Percentiles rank a stretch among this genome's conserved stretches.
These are phyloP conservation scores for Mobula birostris DNA, from an alignment of 2,113 vertebrate genomes.

Conservation along the genomic window DNA sequence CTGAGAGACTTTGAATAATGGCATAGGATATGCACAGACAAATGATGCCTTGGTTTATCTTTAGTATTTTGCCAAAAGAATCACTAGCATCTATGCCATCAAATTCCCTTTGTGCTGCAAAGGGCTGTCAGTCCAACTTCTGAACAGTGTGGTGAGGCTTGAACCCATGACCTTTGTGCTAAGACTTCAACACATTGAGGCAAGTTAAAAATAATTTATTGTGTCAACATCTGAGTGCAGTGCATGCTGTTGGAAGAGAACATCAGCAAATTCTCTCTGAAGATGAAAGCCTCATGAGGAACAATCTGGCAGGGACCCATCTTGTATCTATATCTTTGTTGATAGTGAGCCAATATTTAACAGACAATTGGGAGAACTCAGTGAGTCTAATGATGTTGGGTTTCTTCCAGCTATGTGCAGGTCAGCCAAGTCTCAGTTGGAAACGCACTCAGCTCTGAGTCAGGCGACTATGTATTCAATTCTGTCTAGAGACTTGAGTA, in stretches of 20 bases:
- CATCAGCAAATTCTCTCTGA: neutral
- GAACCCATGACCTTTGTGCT: neutral
- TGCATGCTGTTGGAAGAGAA: neutral
- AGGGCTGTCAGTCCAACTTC: neutral
- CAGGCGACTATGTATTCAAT: too few relatives aligned
- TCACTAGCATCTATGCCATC: neutral
- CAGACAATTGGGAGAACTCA: neutral
- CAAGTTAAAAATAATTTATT: neutral
- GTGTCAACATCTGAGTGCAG: neutral
- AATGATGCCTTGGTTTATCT: neutral
- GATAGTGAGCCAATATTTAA: neutral
- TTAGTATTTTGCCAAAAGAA: neutral
- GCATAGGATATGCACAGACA: too few relatives aligned
- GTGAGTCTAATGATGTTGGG: neutral
- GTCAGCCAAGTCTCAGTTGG: too few relatives aligned
- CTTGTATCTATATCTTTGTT: neutral
- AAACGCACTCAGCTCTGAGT: too few relatives aligned
- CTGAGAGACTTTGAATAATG: neutral
- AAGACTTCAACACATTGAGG: neutral
- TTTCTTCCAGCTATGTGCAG: neutral
- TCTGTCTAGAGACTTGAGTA: too few relatives aligned
- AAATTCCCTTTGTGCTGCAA: neutral
- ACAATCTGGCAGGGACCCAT: neutral
- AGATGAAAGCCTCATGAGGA: neutral
- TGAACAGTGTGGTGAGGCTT: neutral